Evolutionary conservation across 2,888 invertebrate genomes (phyloP).

Genomic region (Hedychridium roseum): DNA sequence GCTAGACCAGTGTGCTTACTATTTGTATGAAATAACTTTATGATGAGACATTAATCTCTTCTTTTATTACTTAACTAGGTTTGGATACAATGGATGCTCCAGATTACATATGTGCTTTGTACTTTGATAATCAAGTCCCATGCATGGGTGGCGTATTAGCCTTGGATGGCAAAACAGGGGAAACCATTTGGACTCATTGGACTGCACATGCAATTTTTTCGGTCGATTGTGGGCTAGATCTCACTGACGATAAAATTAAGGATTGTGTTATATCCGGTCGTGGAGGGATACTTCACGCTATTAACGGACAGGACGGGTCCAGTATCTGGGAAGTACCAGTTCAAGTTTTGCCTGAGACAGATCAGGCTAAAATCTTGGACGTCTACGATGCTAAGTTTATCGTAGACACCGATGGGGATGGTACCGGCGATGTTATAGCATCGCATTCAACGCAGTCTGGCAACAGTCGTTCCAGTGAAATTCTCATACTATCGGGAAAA

Average conservation of each 20-base stretch:
- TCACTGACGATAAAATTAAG: constrained; percentile 72
- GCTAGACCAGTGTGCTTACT: too few species aligned
- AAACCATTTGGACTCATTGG: constrained; percentile 79
- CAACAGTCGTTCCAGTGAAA: constrained; percentile 68
- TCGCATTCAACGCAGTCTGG: constrained; percentile 71
- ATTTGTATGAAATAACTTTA: too few species aligned
- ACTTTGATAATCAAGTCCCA: constrained; percentile 71
- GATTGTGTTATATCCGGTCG: constrained; percentile 81
- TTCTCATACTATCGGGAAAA: constrained; percentile 76
- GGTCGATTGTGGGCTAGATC: constrained; percentile 75
- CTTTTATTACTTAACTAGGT: constrained; percentile 33
- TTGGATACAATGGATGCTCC: constrained; percentile 58
- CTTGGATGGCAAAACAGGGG: constrained; percentile 76
- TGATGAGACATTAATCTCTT: constrained; percentile 6
- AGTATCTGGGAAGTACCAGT: constrained; percentile 71
- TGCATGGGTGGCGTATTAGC: constrained; percentile 82
- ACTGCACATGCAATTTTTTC: constrained; percentile 77
- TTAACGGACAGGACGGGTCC: constrained; percentile 74
- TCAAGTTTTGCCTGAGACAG: constrained; percentile 45
- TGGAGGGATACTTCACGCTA: constrained; percentile 73
- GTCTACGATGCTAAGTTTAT: constrained; percentile 77
- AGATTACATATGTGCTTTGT: constrained; percentile 71
- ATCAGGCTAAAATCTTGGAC: constrained; percentile 54
- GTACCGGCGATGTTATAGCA: constrained; percentile 74
- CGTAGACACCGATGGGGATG: constrained; percentile 75